Base-by-base conservation (phyloP, 2,113 vertebrate genomes). In the Heterotis niloticus region DNA sequence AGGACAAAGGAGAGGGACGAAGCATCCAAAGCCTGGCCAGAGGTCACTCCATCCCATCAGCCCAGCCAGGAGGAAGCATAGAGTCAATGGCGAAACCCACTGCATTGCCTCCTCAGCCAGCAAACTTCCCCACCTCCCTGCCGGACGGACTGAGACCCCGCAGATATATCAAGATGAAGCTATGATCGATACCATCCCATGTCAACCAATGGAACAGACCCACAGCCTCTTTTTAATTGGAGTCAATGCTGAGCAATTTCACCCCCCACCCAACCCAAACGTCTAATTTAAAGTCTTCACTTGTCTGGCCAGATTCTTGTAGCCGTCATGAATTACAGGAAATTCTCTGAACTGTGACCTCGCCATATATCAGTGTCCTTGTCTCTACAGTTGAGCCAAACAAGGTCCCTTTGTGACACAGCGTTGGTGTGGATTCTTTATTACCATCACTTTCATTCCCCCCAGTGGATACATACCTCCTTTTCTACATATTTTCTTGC, bases 401-500 rank as follows among this genome's bases (percentile, higher is more conserved):
- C 60, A 82, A 0, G 0, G 64, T 88, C 82, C 85, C 90, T 87
- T 20, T 86, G 90, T 81, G 75, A 76, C 78, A 88, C 84, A 80
- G 75, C 83, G 81, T 85, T 82, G 70, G 87, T 84, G 0, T 75
- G 52, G 64, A 62, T 79, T 44, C 34, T 44, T 44, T 44, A 44
- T 44, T 44, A 44, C 7, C 7, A 44, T 44, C 7, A 7, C 7
- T 44, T 2, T 44, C 34, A 4, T 44, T 84, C 60, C 78, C 57
- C 85, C 89, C 86, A 88, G 87, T 85, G 88, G 81, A 97, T 99
- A 99, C 98, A 98, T 99, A 99, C 98, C 98, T 99, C 95, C 96
- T 98, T 98, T 98, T 97, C 96, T 99, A 99, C 98, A 99, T 92
- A 99, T 98, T 99, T 98, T 99, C 98, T 99, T 99, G 96, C 97